These are phyloP conservation scores for Eulemur rufifrons DNA, from an alignment of 2,113 vertebrate species.

Conservation along the genomic window DNA sequence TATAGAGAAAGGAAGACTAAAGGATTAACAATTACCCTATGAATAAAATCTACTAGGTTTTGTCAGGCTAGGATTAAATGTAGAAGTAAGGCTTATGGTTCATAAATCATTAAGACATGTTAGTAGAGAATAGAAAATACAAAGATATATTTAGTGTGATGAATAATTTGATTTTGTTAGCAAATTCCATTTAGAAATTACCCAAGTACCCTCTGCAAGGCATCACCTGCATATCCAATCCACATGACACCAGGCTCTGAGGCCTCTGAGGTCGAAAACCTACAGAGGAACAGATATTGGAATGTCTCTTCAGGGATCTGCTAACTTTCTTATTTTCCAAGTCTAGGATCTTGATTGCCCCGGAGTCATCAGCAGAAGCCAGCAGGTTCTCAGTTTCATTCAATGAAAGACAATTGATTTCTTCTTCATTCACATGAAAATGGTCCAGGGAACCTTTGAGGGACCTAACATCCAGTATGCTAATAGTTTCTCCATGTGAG, in stretches of 20 bases:
- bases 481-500: slow-evolving; percentile 90
- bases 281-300: slow-evolving; percentile 96
- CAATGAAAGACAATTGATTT: slow-evolving; percentile 93
- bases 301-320: slow-evolving; percentile 92
- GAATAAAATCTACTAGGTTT: slow-evolving; percentile 30
- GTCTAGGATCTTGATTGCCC: slow-evolving; percentile 91
- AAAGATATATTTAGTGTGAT: slow-evolving; percentile 19
- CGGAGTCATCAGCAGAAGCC: slow-evolving; percentile 94
- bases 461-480: slow-evolving; percentile 88
- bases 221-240: slow-evolving; percentile 98
- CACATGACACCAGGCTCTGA: slow-evolving; percentile 94
- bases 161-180: background rate
- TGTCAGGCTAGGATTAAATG: background rate
- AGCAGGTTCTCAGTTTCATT: slow-evolving; percentile 87
- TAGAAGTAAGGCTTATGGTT: background rate
- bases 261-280: slow-evolving; percentile 93
- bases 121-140: slow-evolving; percentile 5
- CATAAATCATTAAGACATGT: background rate
- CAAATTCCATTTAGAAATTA: slow-evolving; percentile 33
- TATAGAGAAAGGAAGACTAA: slow-evolving; percentile 11
- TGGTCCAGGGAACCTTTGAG: slow-evolving; percentile 83
- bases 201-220: slow-evolving; percentile 57
- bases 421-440: slow-evolving; percentile 91
- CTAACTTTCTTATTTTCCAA: slow-evolving; percentile 89
- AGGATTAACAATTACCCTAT: slow-evolving; percentile 3